Evolutionary conservation across 2,797 vertebrate genomes (phyloP), one percentile per base, ranked within the genome.

Genomic region (Typhlichthys subterraneus): DNA sequence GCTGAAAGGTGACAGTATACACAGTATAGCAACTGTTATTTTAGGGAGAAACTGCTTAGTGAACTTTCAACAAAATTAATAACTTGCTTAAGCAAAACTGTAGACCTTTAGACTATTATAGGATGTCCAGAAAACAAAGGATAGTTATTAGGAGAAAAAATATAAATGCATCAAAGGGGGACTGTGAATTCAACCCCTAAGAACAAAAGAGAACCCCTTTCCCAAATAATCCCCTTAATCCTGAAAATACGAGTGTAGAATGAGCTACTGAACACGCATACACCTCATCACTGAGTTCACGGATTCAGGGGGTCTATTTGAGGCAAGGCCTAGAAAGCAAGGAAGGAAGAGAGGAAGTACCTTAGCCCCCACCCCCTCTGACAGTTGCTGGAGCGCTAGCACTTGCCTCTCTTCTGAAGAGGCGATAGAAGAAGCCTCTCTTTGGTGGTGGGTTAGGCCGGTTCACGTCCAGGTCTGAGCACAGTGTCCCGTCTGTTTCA

Each of bases 391-490:
- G 81, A 85, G 87, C 72, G 71, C 85, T 90, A 89, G 88, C 76
- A 92, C 93, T 95, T 93, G 95, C 94, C 95, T 91, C 91, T 89
- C 94, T 92, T 82, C 92, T 92, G 85, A 98, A 93, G 82, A 98
- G 88, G 72, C 95, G 90, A 78, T 90, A 91, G 90, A 96, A 95
- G 88, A 97, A 93, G 82, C 94, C 93, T 85, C 91, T 93, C 91
- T 94, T 96, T 61, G 91, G 91, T 65, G 90, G 94, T 72, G 92
- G 89, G 77, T 89, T 90, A 5, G 75, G 83, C 33, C 71, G 75
- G 63, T 83, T 92, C 81, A 91, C 53, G 63, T 95, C 92, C 80
- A 90, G 84, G 59, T 92, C 89, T 7, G 90, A 51, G 69, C 89
- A 87, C 83, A 90, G 81, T 45, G 79, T 84, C 64, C 92, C 91